These are phyloP conservation scores for Apantesis nais DNA, from an alignment of 2,888 invertebrate genomes.

Conservation along the genomic window DNA sequence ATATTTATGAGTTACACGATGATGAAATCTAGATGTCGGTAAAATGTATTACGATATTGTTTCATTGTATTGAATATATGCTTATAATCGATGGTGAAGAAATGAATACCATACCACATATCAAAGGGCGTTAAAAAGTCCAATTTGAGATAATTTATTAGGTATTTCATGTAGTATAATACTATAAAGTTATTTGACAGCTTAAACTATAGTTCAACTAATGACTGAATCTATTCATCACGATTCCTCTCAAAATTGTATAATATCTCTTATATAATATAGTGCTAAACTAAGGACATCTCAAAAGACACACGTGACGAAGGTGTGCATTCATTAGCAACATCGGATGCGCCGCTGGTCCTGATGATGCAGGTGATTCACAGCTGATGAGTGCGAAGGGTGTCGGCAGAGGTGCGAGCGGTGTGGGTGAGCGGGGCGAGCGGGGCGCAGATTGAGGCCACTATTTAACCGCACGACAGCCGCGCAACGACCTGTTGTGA, in stretches of 20 bases:
- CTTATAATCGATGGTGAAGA: background rate
- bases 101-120: background rate
- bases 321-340: constrained; percentile 15
- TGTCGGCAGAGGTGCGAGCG: constrained; percentile 79
- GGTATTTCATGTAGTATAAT: background rate
- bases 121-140: background rate
- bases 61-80: background rate
- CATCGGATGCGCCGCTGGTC: constrained; percentile 45
- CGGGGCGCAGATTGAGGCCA: constrained; percentile 85
- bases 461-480: constrained; percentile 83
- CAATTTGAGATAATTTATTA: background rate
- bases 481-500: constrained; percentile 86
- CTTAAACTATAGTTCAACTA: background rate
- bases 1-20: constrained; percentile 15
- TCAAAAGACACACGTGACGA: constrained; percentile 18
- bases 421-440: constrained; percentile 83
- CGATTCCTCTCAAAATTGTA: background rate
- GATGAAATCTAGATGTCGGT: constrained; percentile 12
- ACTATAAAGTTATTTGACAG: background rate
- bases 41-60: constrained; percentile 3
- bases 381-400: constrained; percentile 80
- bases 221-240: background rate
- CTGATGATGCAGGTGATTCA: constrained; percentile 72
- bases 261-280: constrained; percentile 38
- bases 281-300: constrained; percentile 26